phyloP scores from a whole-genome alignment of 2,113 vertebrate genomes.

The Myotis davidii region DNA sequence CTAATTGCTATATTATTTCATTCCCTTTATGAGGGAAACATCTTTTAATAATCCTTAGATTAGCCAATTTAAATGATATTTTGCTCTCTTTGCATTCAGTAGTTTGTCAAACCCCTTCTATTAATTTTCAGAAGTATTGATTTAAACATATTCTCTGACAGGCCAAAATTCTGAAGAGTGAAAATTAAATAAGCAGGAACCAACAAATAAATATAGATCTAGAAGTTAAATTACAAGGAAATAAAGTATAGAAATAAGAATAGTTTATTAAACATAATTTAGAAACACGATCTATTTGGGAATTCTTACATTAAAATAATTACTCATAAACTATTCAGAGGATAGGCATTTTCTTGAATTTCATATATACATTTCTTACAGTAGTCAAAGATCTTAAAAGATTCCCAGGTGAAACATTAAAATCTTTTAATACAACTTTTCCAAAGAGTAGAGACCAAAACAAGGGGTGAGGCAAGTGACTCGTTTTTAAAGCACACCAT shows the following conservation, averaged over 20 bases:
- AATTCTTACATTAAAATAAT: background rate
- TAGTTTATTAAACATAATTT: background rate
- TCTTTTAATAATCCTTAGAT: slow-evolving; percentile 57
- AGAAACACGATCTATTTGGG: background rate
- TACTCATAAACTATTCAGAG: background rate
- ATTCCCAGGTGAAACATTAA: background rate
- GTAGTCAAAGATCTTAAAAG: background rate
- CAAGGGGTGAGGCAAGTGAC: background rate
- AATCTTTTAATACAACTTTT: slow-evolving; percentile 20
- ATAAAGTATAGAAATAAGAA: slow-evolving; percentile 38
- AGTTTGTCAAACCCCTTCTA: slow-evolving; percentile 27
- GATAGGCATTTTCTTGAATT: background rate
- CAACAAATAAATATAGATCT: background rate
- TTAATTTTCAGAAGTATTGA: slow-evolving; percentile 29
- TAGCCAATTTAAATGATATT: slow-evolving; percentile 53
- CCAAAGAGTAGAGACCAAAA: background rate
- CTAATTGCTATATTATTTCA: slow-evolving; percentile 66
- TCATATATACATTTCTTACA: background rate
- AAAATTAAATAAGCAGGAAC: slow-evolving; percentile 15
- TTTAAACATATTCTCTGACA: slow-evolving; percentile 20
- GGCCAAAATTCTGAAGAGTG: background rate
- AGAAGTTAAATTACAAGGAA: background rate
- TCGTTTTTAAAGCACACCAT: background rate
- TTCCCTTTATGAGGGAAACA: slow-evolving; percentile 47
- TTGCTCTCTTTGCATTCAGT: slow-evolving; percentile 16